These are phyloP conservation scores for Leiothrix lutea DNA, from an alignment of 2,113 vertebrate species.

Conservation along the genomic window DNA sequence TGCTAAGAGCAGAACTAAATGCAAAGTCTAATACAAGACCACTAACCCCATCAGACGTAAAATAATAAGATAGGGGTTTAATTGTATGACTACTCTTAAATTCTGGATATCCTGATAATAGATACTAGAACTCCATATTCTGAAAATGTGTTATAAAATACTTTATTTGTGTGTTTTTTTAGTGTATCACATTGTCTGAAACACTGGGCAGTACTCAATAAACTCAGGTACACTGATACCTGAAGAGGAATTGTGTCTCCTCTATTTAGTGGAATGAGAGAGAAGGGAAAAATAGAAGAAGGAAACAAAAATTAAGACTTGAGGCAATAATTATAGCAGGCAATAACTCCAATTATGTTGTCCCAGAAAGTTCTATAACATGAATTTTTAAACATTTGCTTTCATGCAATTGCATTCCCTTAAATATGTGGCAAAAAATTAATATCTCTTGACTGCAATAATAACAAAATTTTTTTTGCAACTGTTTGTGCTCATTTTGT, in stretches of 20 bases:
- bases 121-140: not conserved
- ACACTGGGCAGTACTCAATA: not conserved
- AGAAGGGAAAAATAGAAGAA: not conserved
- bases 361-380: constrained; percentile 20
- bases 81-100: not conserved
- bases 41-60: not conserved
- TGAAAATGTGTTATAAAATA: not conserved
- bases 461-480: not conserved
- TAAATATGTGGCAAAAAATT: constrained; percentile 7
- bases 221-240: not conserved
- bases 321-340: not conserved
- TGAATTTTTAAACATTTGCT: constrained; percentile 51
- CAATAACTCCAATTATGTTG: constrained; percentile 46
- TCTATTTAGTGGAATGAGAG: not conserved
- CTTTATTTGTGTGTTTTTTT: not conserved
- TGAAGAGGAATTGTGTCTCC: not conserved
- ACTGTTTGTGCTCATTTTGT: not conserved
- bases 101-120: not conserved
- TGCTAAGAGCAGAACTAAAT: not conserved
- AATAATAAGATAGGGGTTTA: not conserved
- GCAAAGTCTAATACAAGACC: not conserved
- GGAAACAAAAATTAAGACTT: not conserved
- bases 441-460: not conserved
- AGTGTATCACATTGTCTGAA: not conserved
- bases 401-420: not conserved